These are phyloP conservation scores for Mus musculus DNA, from an alignment of 2,113 vertebrate genomes.

Conservation along the genomic window DNA sequence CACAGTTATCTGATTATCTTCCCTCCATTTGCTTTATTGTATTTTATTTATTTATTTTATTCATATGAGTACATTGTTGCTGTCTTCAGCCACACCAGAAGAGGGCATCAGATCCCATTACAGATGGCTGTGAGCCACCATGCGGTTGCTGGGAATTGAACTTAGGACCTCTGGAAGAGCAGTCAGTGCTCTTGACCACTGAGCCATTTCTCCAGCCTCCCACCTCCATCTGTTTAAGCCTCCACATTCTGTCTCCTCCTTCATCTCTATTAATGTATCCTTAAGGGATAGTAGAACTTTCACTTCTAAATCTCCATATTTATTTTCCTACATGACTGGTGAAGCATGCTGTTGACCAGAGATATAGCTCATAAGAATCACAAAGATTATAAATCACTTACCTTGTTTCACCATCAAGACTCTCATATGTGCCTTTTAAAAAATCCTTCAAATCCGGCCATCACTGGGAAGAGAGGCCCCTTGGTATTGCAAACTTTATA, in stretches of 20 bases:
- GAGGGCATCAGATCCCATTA: no score
- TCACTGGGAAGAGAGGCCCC: no score
- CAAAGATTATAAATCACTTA: neutral
- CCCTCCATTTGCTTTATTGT: neutral
- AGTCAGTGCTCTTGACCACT: no score
- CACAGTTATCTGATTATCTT: neutral
- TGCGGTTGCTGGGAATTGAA: no score
- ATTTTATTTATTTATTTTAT: no score
- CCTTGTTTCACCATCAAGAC: conserved; percentile 74
- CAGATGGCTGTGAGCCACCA: no score
- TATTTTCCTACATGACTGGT: neutral
- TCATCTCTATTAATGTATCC: neutral
- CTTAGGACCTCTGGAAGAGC: no score
- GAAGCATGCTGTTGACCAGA: neutral
- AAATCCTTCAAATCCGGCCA: conserved; percentile 67
- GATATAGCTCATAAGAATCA: neutral
- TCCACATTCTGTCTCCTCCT: neutral
- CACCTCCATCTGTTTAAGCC: neutral
- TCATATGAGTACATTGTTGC: no score
- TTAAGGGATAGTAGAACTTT: neutral
- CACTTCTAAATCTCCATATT: neutral
- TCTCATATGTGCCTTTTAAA: conserved; percentile 75
- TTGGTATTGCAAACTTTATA: no score
- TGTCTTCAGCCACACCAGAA: no score
- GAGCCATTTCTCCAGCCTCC: no score